Percentiles rank a stretch among this genome's conserved stretches.
These are phyloP conservation scores for Scolopax mira DNA, from an alignment of 2,113 vertebrate species.

Conservation along the genomic window DNA sequence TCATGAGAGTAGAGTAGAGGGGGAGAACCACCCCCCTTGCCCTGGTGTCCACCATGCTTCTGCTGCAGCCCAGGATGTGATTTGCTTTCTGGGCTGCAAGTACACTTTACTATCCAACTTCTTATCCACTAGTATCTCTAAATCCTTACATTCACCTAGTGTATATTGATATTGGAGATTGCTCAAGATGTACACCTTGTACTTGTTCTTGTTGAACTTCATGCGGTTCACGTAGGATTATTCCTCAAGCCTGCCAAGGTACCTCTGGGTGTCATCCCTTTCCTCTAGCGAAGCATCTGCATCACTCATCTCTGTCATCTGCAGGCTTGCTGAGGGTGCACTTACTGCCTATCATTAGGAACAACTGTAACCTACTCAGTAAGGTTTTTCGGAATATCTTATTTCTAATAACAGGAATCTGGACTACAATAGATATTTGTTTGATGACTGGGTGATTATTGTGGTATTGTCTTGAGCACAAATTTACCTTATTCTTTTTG, in stretches of 20 bases:
- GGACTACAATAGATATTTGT: neutral
- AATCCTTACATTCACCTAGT: neutral
- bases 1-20: neutral
- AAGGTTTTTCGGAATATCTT: neutral
- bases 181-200: neutral
- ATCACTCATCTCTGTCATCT: rapidly evolving
- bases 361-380: neutral
- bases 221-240: rapidly evolving
- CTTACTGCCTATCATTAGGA: neutral
- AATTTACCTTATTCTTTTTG: neutral
- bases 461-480: neutral
- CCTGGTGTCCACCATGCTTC: neutral
- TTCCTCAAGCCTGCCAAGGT: neutral
- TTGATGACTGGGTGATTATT: neutral
- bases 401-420: neutral
- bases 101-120: rapidly evolving
- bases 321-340: neutral
- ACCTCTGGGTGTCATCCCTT: neutral
- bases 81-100: neutral
- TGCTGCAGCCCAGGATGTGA: neutral
- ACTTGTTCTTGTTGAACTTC: neutral
- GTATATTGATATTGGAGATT: neutral
- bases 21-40: rapidly evolving
- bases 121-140: rapidly evolving
- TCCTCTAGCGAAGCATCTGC: rapidly evolving